Base-by-base conservation (phyloP, 2,888 invertebrate genomes). In the Rhodophaea formosa region DNA sequence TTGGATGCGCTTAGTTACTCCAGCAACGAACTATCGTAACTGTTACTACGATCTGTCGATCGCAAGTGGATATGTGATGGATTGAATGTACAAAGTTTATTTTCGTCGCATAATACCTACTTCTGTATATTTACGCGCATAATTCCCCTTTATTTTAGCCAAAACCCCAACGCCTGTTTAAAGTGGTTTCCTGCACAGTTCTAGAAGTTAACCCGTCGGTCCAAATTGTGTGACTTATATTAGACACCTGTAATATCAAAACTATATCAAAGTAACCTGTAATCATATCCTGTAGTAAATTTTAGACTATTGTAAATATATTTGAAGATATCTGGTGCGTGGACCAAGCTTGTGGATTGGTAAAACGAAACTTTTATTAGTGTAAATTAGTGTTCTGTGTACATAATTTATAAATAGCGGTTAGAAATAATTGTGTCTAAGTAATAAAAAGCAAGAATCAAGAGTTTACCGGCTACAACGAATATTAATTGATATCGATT, bases 161-260 rank as follows among this genome's bases (percentile, higher is more conserved):
- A 68, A 69, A 67, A 61, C 61, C 62, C 65, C 62, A 65, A 63
- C 58, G 64, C 59, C 60, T 68, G 70, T 66, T 66, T 67, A 63
- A 29, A 53, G 43, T 43, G 30, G 1, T 35, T 56, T 30, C 60
- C 54, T 63, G 67, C 67, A 70, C 71, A 53, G 12, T 32, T 63
- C 69, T 65, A 72, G 72, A 67, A 60, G 53, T 64, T 58, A 64
- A 76, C 78, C 77, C 70, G 62, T 81, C 61, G 88, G 89, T 82
- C 88, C 89, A 89, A 51, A 86, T 65, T 16, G 63, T 80, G 85
- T 86, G 89, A 88, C 87, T 88, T 89, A 76, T 16, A 72, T 66
- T 71, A 65, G 75, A 60, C 62, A 75, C 71, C 65, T 68, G 66
- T 69, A 62, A 86, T 87, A 87, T 86, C 86, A 79, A 72, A 69